phyloP scores from a whole-genome alignment of 2,113 vertebrate genomes.

The Burhinus oedicnemus region DNA sequence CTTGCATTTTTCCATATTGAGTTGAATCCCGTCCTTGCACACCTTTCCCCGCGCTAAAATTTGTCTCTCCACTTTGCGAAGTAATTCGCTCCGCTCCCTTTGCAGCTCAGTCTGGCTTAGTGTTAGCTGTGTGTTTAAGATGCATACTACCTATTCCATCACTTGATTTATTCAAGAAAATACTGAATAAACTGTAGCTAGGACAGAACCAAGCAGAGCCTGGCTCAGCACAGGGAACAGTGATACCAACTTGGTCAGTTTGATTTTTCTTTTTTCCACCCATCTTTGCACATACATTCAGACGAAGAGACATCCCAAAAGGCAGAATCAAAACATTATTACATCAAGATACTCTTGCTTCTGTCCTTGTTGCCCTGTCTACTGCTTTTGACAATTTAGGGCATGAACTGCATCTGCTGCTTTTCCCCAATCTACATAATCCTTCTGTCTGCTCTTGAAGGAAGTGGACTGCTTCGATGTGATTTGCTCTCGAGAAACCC shows the following conservation, averaged over 20 bases:
- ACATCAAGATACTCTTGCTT: background rate
- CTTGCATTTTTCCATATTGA: background rate
- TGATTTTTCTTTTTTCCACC: background rate
- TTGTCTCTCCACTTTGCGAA: background rate
- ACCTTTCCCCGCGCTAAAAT: accelerated
- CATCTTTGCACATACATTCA: background rate
- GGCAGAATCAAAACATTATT: background rate
- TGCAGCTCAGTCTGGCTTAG: background rate
- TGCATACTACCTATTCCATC: background rate
- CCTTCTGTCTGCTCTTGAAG: background rate
- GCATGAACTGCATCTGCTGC: background rate
- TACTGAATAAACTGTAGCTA: background rate
- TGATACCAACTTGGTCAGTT: background rate
- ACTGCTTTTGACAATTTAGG: background rate
- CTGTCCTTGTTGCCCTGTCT: background rate
- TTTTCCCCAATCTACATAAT: accelerated
- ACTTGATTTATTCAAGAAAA: background rate
- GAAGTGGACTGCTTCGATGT: background rate
- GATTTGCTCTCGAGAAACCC: background rate
- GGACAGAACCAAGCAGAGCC: background rate
- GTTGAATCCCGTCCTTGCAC: no score
- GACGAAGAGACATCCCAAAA: background rate
- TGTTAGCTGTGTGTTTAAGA: background rate
- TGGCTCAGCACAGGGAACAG: background rate
- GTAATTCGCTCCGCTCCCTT: background rate